A percentile compares a stretch with the other conserved stretches of the same genome.
Conservation (phyloP, 2,888 invertebrate species). For the Drosophila eohydei region DNA sequence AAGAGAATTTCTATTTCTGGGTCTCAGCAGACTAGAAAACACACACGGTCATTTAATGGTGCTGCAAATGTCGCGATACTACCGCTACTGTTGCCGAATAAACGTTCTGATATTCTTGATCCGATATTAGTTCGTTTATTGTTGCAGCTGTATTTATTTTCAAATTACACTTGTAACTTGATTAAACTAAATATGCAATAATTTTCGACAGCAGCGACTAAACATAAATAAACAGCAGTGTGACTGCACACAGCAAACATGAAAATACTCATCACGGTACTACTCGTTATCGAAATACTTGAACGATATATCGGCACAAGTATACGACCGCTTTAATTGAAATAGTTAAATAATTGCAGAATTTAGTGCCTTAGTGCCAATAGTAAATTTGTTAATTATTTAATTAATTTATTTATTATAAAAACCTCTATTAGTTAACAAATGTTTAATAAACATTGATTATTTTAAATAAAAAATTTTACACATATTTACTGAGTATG, state of each 20-base stretch:
- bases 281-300: neutral
- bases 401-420: neutral
- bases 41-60: conserved; percentile 13
- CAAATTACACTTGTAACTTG: conserved; percentile 32
- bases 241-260: conserved; percentile 19
- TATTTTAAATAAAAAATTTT: too few species aligned
- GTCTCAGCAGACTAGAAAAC: conserved; percentile 40
- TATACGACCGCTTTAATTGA: too few species aligned
- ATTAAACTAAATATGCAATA: conserved; percentile 38
- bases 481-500: too few species aligned
- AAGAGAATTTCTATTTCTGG: conserved; percentile 65
- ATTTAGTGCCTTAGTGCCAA: neutral
- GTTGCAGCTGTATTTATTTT: conserved; percentile 2
- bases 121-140: neutral
- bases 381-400: neutral
- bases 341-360: neutral
- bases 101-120: neutral
- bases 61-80: conserved; percentile 16
- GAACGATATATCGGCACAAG: neutral
- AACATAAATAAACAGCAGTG: conserved; percentile 68
- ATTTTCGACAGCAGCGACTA: conserved; percentile 54
- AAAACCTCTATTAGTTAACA: neutral
- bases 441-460: neutral
- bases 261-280: conserved; percentile 10
- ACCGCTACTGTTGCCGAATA: conserved; percentile 2